Conservation (phyloP, 2,888 invertebrate species). For the Clepsis dumicolana region DNA sequence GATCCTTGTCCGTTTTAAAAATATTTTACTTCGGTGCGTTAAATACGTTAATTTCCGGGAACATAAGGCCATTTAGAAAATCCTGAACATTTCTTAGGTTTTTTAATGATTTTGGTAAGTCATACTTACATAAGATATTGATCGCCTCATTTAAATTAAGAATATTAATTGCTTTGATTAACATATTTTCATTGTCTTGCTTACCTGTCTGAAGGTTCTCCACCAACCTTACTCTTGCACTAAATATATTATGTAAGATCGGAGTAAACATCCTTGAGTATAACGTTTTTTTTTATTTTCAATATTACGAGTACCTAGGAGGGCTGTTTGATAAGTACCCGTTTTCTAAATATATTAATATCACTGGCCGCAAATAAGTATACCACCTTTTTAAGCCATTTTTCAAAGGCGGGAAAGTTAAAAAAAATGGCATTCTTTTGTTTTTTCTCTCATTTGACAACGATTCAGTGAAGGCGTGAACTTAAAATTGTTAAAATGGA, state of each 20-base stretch:
- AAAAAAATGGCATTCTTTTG: neutral
- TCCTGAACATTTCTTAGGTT: neutral
- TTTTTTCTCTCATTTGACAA: no score
- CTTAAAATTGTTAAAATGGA: no score
- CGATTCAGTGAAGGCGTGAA: no score
- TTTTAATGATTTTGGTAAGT: neutral
- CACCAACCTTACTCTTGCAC: conserved; percentile 26
- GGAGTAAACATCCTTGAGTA: neutral
- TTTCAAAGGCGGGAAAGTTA: neutral
- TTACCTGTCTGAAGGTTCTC: conserved; percentile 13
- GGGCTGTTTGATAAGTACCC: no score
- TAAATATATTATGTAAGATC: neutral
- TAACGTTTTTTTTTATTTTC: neutral
- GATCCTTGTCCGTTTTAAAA: neutral
- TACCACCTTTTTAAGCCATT: no score
- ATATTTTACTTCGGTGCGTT: neutral
- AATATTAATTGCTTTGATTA: conserved; percentile 31
- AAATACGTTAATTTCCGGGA: neutral
- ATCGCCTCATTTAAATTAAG: conserved; percentile 11
- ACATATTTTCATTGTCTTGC: conserved; percentile 26
- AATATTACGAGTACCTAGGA: neutral
- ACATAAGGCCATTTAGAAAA: neutral
- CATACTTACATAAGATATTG: neutral
- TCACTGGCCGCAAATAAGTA: no score
- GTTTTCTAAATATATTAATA: no score